Evolutionary conservation across 2,888 invertebrate genomes (phyloP).

Genomic region (Lepeophtheirus nordmannii): DNA sequence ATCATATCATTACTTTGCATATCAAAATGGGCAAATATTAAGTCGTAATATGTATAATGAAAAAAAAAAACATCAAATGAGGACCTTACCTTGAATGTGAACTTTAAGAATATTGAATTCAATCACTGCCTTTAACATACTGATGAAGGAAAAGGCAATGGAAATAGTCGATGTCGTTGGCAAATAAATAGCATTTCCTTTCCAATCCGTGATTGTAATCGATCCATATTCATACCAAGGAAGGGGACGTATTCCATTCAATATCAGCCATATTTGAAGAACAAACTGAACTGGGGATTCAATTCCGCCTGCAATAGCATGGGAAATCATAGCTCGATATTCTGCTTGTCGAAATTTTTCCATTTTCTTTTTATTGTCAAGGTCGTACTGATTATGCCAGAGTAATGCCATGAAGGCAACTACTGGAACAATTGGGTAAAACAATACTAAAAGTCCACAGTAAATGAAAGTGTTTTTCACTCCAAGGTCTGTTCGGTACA

Average conservation of each 20-base stretch:
- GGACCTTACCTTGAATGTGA: slow-evolving; percentile 1
- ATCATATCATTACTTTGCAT: background rate
- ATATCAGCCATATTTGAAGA: slow-evolving; percentile 15
- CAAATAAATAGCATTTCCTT: slow-evolving; percentile 1
- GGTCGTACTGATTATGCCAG: background rate
- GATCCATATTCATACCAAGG: slow-evolving; percentile 5
- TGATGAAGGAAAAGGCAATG: background rate
- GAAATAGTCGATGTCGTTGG: slow-evolving; percentile 4
- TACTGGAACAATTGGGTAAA: slow-evolving; percentile 15
- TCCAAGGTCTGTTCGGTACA: background rate
- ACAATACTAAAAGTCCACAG: background rate
- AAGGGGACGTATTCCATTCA: slow-evolving; percentile 4
- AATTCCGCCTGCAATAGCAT: slow-evolving; percentile 15
- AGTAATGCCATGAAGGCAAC: slow-evolving; percentile 6
- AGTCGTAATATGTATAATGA: background rate
- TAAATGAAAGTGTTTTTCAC: background rate
- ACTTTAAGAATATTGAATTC: slow-evolving; percentile 9
- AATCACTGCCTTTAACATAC: slow-evolving; percentile 5
- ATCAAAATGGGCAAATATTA: background rate
- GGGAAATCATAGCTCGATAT: slow-evolving; percentile 15
- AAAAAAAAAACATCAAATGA: background rate
- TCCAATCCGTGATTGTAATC: slow-evolving; percentile 13
- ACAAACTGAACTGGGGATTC: slow-evolving; percentile 18
- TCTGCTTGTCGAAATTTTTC: slow-evolving; percentile 4
- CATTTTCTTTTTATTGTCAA: background rate